These are phyloP conservation scores for Philereme transversata DNA, from an alignment of 2,888 invertebrate species.

Conservation along the genomic window DNA sequence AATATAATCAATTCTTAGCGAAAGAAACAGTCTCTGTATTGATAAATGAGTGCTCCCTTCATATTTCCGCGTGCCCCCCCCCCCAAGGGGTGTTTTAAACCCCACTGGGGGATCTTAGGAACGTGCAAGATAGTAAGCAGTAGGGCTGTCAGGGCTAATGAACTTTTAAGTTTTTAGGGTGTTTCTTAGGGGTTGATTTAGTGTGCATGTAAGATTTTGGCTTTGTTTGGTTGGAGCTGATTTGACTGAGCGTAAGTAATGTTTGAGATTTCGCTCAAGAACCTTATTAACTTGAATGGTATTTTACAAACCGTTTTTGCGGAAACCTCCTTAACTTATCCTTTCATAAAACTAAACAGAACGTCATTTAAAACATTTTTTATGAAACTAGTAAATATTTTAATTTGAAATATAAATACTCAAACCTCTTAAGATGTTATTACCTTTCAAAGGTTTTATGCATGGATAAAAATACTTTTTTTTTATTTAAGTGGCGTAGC, in stretches of 20 bases:
- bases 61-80: slow-evolving; percentile 78
- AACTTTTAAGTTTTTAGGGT: slow-evolving; percentile 74
- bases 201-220: slow-evolving; percentile 43
- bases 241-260: slow-evolving; percentile 16
- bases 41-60: slow-evolving; percentile 83
- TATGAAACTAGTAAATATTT: not conserved
- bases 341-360: slow-evolving; percentile 5
- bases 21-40: slow-evolving; percentile 84
- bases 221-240: slow-evolving; percentile 35
- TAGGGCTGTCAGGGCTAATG: slow-evolving; percentile 80
- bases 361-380: slow-evolving; percentile 2
- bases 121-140: slow-evolving; percentile 81
- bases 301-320: not conserved
- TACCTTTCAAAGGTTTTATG: slow-evolving; percentile 14
- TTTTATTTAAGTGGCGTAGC: slow-evolving; percentile 26
- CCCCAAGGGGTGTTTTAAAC: slow-evolving; percentile 50
- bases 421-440: slow-evolving; percentile 2
- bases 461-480: slow-evolving; percentile 16
- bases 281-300: slow-evolving; percentile 10
- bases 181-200: slow-evolving; percentile 56
- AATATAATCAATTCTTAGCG: slow-evolving; percentile 83
- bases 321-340: slow-evolving; percentile 7
- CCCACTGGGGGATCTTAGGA: slow-evolving; percentile 75
- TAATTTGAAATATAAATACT: not conserved
- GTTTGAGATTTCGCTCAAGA: slow-evolving; percentile 14